phyloP scores from a whole-genome alignment of 2,888 invertebrate species.

The Caenorhabditis angaria region DNA sequence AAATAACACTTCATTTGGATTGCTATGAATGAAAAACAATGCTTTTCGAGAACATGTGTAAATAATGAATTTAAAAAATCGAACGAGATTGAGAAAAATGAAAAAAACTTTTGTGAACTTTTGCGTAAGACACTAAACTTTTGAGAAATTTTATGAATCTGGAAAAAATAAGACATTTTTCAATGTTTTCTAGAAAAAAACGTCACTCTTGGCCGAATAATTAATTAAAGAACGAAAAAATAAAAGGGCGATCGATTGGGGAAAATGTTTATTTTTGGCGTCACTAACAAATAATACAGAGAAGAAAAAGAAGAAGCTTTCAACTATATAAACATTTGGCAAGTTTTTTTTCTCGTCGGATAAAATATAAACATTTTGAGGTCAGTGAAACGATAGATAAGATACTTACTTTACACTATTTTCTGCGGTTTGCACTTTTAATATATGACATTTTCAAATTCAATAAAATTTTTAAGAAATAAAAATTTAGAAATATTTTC shows the following conservation, averaged over 20 bases:
- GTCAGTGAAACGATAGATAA: neutral
- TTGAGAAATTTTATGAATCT: no score
- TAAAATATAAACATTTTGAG: neutral
- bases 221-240: neutral
- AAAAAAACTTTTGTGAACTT: no score
- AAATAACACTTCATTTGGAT: no score
- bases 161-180: neutral
- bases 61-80: no score
- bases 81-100: no score
- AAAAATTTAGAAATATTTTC: neutral
- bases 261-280: constrained; percentile 4
- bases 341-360: neutral
- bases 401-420: neutral
- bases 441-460: no score
- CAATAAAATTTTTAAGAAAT: no score
- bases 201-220: neutral
- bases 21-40: no score
- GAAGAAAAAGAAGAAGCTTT: constrained; percentile 5
- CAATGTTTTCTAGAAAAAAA: neutral
- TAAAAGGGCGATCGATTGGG: neutral
- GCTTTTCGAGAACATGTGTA: no score
- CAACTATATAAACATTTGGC: constrained; percentile 5
- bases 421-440: no score
- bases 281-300: neutral
- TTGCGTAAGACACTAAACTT: no score